Base-by-base conservation (phyloP, 1,140 invertebrate genomes). In the Pseudomyrmex cubaensis region DNA sequence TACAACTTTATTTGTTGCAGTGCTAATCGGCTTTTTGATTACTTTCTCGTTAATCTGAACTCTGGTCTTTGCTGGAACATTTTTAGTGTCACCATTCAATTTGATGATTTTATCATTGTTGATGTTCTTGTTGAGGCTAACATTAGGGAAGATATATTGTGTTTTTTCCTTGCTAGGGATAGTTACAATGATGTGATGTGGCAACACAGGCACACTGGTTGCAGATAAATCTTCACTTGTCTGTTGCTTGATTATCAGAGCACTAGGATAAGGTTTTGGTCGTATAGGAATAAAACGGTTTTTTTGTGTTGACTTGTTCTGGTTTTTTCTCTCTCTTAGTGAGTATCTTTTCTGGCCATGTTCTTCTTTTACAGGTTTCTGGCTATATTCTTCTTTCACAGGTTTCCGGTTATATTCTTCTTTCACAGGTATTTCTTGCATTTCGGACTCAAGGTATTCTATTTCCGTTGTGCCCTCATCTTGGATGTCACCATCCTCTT, bases 281-380 rank as follows among this genome's bases (percentile, higher is more conserved):
- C 35, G 22, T 48, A 78, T 78, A 2, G 75, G 75, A 12, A 63
- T 63, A 67, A 56, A 78, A 35, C 61, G 74, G 0, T 20, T 17
- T 63, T 9, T 22, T 50, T 5, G 62, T 1, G 25, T 67, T 2
- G 72, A n/a, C 13, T 22, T 15, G 50, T 4, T 7, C 52, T 69
- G 13, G 2, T 35, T 35, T 35, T 35, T 35, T 35, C 35, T 35
- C 35, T 35, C 35, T 35, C 35, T 7, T 35, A 35, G 35, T 35
- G 35, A 35, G 35, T 35, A 35, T 35, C 35, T 35, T 35, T 35
- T 35, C 5, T 35, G 4, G 35, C 5, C 7, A 35, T 35, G 35
- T 35, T 35, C 35, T 35, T 35, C 35, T 35, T 35, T 35, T 1
- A 35, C 35, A 35, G 25, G 0, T 35, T 35, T 35, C 35, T 35